Conservation (phyloP, 2,888 invertebrate species). For the Amphipoea lucens region DNA sequence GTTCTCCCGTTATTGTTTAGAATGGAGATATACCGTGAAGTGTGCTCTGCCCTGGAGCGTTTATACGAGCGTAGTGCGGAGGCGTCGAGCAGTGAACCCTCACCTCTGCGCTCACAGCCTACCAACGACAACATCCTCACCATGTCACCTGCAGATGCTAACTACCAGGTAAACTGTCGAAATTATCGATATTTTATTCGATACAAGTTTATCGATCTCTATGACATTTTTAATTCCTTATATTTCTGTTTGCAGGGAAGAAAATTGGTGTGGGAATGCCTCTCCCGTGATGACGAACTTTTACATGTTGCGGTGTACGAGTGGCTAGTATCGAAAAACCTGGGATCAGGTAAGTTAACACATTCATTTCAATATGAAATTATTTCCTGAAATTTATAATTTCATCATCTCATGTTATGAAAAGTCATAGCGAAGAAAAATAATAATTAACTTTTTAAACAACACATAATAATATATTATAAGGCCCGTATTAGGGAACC, state of each 20-base stretch:
- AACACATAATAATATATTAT: not conserved
- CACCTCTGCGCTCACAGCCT: conserved; percentile 74
- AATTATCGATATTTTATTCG: not conserved
- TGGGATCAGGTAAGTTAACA: conserved; percentile 88
- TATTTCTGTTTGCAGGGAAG: conserved; percentile 77
- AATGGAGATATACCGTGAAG: conserved; percentile 96
- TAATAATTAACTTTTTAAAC: not conserved
- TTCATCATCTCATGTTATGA: not conserved
- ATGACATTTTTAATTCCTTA: not conserved
- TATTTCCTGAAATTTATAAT: not conserved
- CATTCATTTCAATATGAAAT: not conserved
- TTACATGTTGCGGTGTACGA: conserved; percentile 97
- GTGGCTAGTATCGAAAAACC: conserved; percentile 96
- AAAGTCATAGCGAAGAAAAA: not conserved
- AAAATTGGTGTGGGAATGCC: conserved; percentile 92
- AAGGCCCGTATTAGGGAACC: not conserved
- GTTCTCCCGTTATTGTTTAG: conserved; percentile 85
- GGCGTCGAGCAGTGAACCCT: conserved; percentile 81
- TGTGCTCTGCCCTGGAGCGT: conserved; percentile 94
- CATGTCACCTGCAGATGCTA: conserved; percentile 85
- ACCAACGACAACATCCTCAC: conserved; percentile 78
- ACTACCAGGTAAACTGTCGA: conserved; percentile 81
- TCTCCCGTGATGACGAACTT: conserved; percentile 95
- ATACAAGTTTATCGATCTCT: not conserved
- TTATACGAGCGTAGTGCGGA: conserved; percentile 91